Percentiles rank a stretch among this genome's conserved stretches.
Conservation (phyloP, 92 coral and sea anemone species). For the Anthopleura xanthogrammica region DNA sequence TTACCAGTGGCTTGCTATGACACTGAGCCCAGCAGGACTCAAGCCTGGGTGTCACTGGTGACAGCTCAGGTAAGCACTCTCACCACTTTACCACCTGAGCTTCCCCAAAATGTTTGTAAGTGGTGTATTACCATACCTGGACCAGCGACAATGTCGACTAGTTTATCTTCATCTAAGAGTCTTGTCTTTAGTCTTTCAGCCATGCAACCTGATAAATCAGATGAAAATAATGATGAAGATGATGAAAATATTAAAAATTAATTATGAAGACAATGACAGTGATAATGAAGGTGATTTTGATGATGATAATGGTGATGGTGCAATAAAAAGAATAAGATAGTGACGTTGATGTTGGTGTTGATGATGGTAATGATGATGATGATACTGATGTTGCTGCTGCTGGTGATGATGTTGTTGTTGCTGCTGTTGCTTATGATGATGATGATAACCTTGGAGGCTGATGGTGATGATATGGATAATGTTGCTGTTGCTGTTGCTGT, state of each 20-base stretch:
- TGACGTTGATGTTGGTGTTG: neutral
- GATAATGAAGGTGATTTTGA: neutral
- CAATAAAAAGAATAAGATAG: too few relatives aligned
- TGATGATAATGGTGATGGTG: neutral
- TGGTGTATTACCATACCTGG: conserved; percentile 10
- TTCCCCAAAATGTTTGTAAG: too few relatives aligned
- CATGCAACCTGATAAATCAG: conserved; percentile 9
- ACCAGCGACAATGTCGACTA: conserved; percentile 21
- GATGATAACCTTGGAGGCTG: neutral
- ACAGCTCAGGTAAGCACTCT: too few relatives aligned
- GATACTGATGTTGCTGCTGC: neutral
- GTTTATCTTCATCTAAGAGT: conserved; percentile 15
- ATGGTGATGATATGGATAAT: neutral
- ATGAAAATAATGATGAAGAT: neutral
- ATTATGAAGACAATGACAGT: neutral
- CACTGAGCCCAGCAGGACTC: too few relatives aligned
- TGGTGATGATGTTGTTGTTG: neutral
- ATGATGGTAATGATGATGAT: neutral
- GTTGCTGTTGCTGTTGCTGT: too few relatives aligned
- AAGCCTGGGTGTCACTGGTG: too few relatives aligned
- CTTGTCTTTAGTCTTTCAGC: conserved; percentile 23
- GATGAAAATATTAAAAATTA: neutral
- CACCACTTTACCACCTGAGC: too few relatives aligned
- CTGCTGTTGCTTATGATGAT: neutral
- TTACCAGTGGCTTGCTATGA: too few relatives aligned